These are phyloP conservation scores for Solea senegalensis DNA, from an alignment of 2,113 vertebrate genomes.

Conservation along the genomic window DNA sequence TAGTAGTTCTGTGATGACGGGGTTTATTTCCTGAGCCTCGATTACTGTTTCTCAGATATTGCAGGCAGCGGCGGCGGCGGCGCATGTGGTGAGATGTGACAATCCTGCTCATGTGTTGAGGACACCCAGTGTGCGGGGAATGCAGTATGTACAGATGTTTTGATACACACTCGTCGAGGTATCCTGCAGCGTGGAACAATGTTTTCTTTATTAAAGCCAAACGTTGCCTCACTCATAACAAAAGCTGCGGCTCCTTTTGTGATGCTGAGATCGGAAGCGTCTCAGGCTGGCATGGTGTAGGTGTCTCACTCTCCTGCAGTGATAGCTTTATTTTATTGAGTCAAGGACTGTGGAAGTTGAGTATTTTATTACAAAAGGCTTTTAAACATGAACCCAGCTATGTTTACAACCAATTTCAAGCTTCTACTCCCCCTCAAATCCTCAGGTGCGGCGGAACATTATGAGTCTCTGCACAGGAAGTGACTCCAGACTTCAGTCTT, in stretches of 20 bases:
- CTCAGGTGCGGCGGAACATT: background rate
- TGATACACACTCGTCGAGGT: constrained; percentile 58
- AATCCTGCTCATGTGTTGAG: constrained; percentile 38
- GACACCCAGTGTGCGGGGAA: constrained; percentile 47
- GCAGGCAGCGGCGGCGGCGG: constrained; percentile 23
- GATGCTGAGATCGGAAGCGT: constrained; percentile 25
- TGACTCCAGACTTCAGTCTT: background rate
- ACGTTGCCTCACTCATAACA: constrained; percentile 49
- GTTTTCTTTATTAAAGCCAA: constrained; percentile 72
- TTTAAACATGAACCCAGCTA: constrained; percentile 20
- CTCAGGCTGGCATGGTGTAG: constrained; percentile 7
- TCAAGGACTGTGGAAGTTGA: constrained; percentile 14
- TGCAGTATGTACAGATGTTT: constrained; percentile 60
- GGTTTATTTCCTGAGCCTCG: constrained; percentile 41
- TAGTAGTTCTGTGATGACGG: constrained; percentile 15
- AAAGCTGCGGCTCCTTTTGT: constrained; percentile 40
- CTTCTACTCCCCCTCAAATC: background rate
- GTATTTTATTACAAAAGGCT: constrained; percentile 31
- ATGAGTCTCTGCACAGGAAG: background rate
- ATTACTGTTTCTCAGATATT: constrained; percentile 44
- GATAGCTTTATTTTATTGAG: constrained; percentile 43
- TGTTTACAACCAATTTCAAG: constrained; percentile 17
- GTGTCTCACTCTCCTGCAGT: constrained; percentile 16
- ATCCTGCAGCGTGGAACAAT: constrained; percentile 62
- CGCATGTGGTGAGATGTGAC: constrained; percentile 64